These are phyloP conservation scores for Pluvianellus socialis DNA, from an alignment of 2,113 vertebrate genomes.

Conservation along the genomic window DNA sequence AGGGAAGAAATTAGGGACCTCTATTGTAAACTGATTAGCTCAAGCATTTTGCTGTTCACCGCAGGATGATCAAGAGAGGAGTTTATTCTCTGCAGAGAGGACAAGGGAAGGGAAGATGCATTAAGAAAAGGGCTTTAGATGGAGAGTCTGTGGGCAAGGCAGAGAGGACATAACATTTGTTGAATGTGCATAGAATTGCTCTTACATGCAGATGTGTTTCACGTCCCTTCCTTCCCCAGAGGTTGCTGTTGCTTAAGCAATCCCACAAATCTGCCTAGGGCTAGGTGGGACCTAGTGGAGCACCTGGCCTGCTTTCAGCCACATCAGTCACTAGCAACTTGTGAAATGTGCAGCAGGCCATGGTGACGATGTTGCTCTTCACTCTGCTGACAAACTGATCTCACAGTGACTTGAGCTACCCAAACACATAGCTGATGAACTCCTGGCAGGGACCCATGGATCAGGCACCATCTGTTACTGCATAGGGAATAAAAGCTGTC, in stretches of 20 bases:
- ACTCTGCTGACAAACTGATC: background rate
- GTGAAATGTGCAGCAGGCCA: background rate
- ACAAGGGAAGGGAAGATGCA: background rate
- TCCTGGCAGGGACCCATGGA: background rate
- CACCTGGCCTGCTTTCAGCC: background rate
- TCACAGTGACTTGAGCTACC: background rate
- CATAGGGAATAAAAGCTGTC: background rate
- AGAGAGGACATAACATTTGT: background rate
- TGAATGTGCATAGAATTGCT: too few relatives aligned
- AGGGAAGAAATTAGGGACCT: background rate
- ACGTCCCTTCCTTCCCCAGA: background rate
- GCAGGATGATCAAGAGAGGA: background rate
- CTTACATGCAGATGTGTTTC: background rate
- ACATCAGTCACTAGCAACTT: background rate
- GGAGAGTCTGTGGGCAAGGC: background rate
- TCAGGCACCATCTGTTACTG: background rate
- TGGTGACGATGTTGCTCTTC: background rate
- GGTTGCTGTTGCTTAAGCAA: background rate
- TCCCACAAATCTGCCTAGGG: background rate
- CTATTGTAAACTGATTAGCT: background rate
- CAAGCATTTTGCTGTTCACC: background rate
- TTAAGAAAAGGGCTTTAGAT: background rate
- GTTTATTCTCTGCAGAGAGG: background rate
- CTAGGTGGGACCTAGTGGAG: background rate
- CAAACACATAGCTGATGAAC: background rate